Evolutionary conservation across 2,797 vertebrate genomes (phyloP), one percentile per base, ranked within the genome.

Genomic region (Clarias laeviceps): DNA sequence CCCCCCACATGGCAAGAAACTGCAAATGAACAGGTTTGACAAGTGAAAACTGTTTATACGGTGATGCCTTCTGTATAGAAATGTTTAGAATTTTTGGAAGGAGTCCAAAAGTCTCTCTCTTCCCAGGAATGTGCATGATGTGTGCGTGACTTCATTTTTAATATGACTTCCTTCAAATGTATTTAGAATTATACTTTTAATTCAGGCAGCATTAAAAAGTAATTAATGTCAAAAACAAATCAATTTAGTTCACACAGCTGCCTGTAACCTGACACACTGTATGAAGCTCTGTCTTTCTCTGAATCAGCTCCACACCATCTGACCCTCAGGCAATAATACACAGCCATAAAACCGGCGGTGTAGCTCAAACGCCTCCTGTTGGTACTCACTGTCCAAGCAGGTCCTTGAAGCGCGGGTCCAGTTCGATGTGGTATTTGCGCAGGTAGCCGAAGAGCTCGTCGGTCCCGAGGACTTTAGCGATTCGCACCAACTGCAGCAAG

Each of bases 381-480:
- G 82, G 65, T 86, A 95, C 94, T 95, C 90, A 95, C 95, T 95
- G 95, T 87, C 95, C 95, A 86, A 95, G 93, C 90, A 95, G 93
- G 91, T 99, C 98, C 94, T 99, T 99, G 93, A 99, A 99, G 93
- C 97, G 96, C 50, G 97, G 97, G 94, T 99, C 97, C 95, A 99
- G 96, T 93, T 99, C 97, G 92, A 99, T 99, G 95, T 98, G 98
- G 93, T 99, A 99, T 92, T 99, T 99, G 94, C 98, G 97, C 82
- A 99, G 96, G 93, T 99, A 99, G 90, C 97, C 97, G n/a, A 98
- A 99, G 73, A 99, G 96, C 91, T 99, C 97, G 85, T 99, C 98
- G 8, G 98, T 99, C 86, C 97, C 98, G 57, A 99, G 96, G 88
- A 99, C 98, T 91, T 99, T 99, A 76, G 98, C 97, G 83, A 98